Base-by-base conservation (phyloP, 2,888 invertebrate species). In the Malthinus flaveolus region DNA sequence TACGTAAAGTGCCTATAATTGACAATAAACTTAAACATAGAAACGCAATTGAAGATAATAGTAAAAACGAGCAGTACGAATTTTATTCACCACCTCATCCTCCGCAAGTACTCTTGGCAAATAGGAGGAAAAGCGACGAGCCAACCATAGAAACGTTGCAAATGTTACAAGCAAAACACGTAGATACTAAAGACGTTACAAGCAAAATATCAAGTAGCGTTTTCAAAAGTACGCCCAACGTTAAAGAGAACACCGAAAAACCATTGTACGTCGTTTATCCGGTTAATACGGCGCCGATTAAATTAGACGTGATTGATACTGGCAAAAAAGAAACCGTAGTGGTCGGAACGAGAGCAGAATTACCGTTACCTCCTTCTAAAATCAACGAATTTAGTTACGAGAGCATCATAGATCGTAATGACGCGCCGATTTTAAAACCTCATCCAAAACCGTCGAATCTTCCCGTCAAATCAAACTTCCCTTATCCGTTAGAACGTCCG, bases 121-220 rank as follows among this genome's bases (percentile, higher is more conserved):
- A 80, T 49, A 74, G 80, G 50, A 73, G 80, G 63, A 76, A 72
- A 7, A 67, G 76, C 1, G 71, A 73, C 34, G 75, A 83, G 4
- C 81, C 83, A 23, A 82, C 82, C 0, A 83, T 88, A 0, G 83
- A 87, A 8, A 87, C 88, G 0, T 72, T 88, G 32, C 88, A 88
- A 76, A 88, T 88, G 88, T 81, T 88, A 44, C 87, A 88, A 69
- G 81, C 83, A 0, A 80, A 83, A 67, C 76, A 79, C 58, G 73
- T 79, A 8, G 73, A 78, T 59, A 71, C 77, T 51, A 68, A 77
- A 45, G 72, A 75, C 34, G 69, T 71, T 12, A 72, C 71, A 3
- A 73, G 73, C 5, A 72, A 69, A 6, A 70, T 72, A 0, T 71
- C 73, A 0, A 72, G 70, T 0, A 73, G 72, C 49, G 51, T 46